These are phyloP conservation scores for Microctonus hyperodae DNA, from an alignment of 2,888 invertebrate genomes.

Conservation along the genomic window DNA sequence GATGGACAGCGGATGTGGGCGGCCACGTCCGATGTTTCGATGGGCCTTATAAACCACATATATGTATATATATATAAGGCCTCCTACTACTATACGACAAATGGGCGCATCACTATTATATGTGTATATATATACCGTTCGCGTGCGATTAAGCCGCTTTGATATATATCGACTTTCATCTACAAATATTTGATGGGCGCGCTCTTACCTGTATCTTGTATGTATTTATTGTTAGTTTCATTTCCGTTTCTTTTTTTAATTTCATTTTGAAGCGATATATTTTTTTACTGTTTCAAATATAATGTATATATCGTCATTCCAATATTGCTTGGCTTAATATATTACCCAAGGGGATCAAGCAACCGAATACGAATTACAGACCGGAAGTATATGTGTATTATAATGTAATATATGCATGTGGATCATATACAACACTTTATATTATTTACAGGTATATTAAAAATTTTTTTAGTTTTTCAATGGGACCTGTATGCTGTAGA, in stretches of 20 bases:
- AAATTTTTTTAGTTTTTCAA: too few relatives aligned
- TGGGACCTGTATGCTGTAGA: too few relatives aligned
- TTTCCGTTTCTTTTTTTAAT: neutral
- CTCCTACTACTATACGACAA: neutral
- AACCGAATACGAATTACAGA: too few relatives aligned
- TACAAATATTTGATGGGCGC: constrained; percentile 34
- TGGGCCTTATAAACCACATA: constrained; percentile 23
- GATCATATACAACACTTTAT: too few relatives aligned
- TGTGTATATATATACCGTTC: constrained; percentile 13
- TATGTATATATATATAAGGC: constrained; percentile 13
- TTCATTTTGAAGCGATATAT: neutral
- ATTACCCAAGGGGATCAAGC: too few relatives aligned
- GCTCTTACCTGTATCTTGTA: neutral
- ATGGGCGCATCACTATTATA: neutral
- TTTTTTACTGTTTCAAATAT: too few relatives aligned
- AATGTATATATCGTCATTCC: too few relatives aligned
- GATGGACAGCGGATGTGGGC: constrained; percentile 43
- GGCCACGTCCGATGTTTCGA: constrained; percentile 38
- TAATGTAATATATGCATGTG: too few relatives aligned
- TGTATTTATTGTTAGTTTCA: neutral
- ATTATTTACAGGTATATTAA: too few relatives aligned
- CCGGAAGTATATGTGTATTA: too few relatives aligned
- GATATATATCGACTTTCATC: constrained; percentile 37
- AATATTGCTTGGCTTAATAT: too few relatives aligned
- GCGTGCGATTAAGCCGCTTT: constrained; percentile 33